Percentiles rank a stretch among this genome's conserved stretches.
Conservation (phyloP, 2,797 vertebrate species). For the Synaphobranchus kaupii region DNA sequence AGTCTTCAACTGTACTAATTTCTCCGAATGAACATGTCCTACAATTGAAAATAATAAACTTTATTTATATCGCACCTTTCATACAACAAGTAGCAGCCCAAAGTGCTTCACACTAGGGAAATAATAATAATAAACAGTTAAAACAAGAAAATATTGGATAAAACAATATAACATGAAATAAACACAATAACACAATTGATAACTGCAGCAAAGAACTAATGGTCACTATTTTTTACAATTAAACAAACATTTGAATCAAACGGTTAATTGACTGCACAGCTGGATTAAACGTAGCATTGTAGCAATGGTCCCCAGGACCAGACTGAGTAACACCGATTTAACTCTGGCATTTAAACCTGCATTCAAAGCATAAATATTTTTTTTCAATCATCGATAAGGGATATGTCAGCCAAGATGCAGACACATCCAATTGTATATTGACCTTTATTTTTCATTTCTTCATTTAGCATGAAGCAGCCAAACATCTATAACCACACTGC, state of each 20-base stretch:
- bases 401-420: neutral
- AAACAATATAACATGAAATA: too few species aligned
- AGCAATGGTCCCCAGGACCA: neutral
- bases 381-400: neutral
- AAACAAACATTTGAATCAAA: neutral
- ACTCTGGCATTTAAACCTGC: neutral
- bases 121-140: too few species aligned
- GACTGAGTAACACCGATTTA: neutral
- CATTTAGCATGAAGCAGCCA: neutral
- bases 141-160: too few species aligned
- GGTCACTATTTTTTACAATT: neutral
- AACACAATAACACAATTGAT: too few species aligned
- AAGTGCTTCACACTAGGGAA: too few species aligned
- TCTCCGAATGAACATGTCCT: neutral
- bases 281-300: neutral
- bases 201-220: neutral
- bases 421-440: neutral
- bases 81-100: too few species aligned
- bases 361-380: neutral
- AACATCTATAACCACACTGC: neutral
- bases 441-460: conserved; percentile 9
- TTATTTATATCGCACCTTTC: too few species aligned
- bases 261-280: neutral
- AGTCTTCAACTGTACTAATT: neutral
- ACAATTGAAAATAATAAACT: too few species aligned